Evolutionary conservation across 2,113 vertebrate species (phyloP).

Genomic region (Cheilinus undulatus): DNA sequence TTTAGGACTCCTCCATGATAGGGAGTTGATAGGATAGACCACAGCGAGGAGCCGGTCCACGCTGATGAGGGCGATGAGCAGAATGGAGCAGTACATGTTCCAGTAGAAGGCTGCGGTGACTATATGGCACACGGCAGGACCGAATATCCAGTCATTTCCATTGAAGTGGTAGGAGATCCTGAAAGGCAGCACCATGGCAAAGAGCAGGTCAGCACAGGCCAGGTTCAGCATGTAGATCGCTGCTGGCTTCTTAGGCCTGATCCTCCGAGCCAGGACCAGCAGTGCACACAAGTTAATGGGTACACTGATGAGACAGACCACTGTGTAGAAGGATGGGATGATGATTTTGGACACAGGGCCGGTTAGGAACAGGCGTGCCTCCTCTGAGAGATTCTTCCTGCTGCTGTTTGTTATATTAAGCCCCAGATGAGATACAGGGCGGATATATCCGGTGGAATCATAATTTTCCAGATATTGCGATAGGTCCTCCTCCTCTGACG

Average conservation of each 20-base stretch:
- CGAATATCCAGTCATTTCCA: slow-evolving; percentile 91
- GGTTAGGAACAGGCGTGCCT: slow-evolving; percentile 82
- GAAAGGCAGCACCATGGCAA: slow-evolving; percentile 89
- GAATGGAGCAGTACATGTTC: slow-evolving; percentile 96
- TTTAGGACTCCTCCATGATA: slow-evolving; percentile 87
- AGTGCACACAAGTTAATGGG: slow-evolving; percentile 90
- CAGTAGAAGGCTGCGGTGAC: slow-evolving; percentile 91
- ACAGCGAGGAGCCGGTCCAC: slow-evolving; percentile 92
- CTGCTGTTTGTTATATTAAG: accelerated
- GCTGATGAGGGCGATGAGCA: slow-evolving; percentile 92
- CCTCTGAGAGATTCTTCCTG: slow-evolving; percentile 63
- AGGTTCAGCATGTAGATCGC: slow-evolving; percentile 94
- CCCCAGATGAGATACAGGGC: too few relatives aligned
- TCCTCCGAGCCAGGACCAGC: slow-evolving; percentile 83
- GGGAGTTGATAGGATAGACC: slow-evolving; percentile 91
- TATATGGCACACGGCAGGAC: slow-evolving; percentile 85
- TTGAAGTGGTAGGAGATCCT: slow-evolving; percentile 91
- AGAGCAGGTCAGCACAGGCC: slow-evolving; percentile 88
- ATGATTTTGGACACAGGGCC: slow-evolving; percentile 85
- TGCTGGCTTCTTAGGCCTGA: slow-evolving; percentile 90
- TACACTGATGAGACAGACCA: slow-evolving; percentile 86
- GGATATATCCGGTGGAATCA: too few relatives aligned
- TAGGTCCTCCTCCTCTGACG: too few relatives aligned
- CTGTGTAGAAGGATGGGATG: slow-evolving; percentile 89
- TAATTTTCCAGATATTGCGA: too few relatives aligned